phyloP scores from a whole-genome alignment of 1,140 invertebrate species.

The Ceratosolen fusciceps region DNA sequence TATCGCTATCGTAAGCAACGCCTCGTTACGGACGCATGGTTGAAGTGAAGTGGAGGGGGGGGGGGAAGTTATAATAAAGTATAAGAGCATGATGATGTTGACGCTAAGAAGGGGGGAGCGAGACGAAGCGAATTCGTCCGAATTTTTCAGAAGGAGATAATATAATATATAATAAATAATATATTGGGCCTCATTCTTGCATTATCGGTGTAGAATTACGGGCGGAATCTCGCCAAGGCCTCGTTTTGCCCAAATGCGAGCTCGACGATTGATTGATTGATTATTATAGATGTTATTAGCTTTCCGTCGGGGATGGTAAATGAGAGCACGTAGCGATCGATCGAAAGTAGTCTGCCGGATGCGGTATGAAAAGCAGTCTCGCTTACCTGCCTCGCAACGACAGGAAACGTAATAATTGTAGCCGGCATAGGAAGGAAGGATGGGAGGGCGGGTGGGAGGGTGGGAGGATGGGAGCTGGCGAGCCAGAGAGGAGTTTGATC shows the following conservation, averaged over 20 bases:
- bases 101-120: too few species aligned
- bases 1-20: too few species aligned
- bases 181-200: too few species aligned
- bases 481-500: background rate
- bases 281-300: background rate
- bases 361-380: slow-evolving; percentile 66
- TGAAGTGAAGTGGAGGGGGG: too few species aligned
- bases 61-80: too few species aligned
- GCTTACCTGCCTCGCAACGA: slow-evolving; percentile 66
- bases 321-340: background rate
- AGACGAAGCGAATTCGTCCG: too few species aligned
- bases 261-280: too few species aligned
- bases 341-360: slow-evolving; percentile 56
- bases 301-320: background rate
- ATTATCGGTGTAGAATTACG: background rate
- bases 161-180: too few species aligned
- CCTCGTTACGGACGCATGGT: too few species aligned
- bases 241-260: background rate
- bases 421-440: background rate
- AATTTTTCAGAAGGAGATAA: too few species aligned
- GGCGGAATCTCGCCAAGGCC: background rate
- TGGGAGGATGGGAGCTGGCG: background rate
- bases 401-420: slow-evolving; percentile 67
- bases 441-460: background rate
- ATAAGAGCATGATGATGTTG: too few species aligned